These are phyloP conservation scores for Diogma glabrata DNA, from an alignment of 2,888 invertebrate genomes.

Conservation along the genomic window DNA sequence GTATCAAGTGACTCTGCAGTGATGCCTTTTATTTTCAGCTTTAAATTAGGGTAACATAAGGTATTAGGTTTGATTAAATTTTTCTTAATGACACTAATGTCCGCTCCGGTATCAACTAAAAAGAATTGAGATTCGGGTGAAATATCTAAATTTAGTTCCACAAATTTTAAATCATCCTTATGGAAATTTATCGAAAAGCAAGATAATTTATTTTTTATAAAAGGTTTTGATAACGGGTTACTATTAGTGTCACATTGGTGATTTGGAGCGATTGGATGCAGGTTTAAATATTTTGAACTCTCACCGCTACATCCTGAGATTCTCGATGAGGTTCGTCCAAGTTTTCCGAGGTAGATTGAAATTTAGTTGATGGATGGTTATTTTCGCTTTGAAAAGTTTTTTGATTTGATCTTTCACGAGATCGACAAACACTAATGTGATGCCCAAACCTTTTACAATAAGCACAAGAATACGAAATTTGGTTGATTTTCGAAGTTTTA, in stretches of 20 bases:
- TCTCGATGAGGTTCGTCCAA: background rate
- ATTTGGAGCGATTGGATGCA: background rate
- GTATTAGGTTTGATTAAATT: conserved; percentile 9
- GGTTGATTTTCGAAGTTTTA: background rate
- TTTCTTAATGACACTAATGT: conserved; percentile 14
- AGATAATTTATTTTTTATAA: background rate
- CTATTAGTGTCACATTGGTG: background rate
- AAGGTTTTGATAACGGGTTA: background rate
- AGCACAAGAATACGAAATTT: background rate
- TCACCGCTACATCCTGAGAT: background rate
- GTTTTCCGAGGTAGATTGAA: background rate
- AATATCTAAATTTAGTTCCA: background rate
- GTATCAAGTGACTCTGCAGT: conserved; percentile 12
- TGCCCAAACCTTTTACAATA: background rate
- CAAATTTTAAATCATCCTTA: background rate
- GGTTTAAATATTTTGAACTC: background rate
- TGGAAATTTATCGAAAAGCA: background rate
- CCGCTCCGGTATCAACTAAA: conserved; percentile 16
- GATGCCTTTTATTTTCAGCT: conserved; percentile 9
- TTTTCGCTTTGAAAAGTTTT: background rate
- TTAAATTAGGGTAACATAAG: conserved; percentile 7
- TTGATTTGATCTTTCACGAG: background rate
- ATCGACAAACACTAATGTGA: background rate
- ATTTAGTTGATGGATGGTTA: background rate
- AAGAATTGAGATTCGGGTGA: background rate